These are phyloP conservation scores for Glaucomys volans DNA, from an alignment of 2,113 vertebrate genomes.

Conservation along the genomic window DNA sequence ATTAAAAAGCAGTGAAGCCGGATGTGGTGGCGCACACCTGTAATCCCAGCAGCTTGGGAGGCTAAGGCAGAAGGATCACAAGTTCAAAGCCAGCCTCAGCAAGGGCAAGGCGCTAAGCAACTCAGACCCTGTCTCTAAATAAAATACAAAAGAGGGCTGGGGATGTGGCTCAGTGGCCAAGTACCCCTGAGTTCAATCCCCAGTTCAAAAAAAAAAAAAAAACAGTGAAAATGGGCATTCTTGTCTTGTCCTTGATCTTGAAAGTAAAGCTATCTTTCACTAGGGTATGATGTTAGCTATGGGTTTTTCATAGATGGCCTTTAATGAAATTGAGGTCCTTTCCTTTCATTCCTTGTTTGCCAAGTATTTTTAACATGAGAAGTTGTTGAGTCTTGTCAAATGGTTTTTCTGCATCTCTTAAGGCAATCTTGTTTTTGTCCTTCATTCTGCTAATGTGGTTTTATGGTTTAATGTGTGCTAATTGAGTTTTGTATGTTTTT, in stretches of 20 bases:
- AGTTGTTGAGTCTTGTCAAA: neutral
- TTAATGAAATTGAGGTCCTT: neutral
- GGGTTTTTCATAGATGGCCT: neutral
- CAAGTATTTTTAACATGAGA: neutral
- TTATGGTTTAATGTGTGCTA: too few species aligned
- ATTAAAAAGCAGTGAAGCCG: neutral
- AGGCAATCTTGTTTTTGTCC: neutral
- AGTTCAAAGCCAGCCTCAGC: too few species aligned
- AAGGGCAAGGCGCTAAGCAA: too few species aligned
- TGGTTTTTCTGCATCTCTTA: conserved; percentile 8
- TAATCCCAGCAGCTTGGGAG: too few species aligned
- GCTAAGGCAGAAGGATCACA: too few species aligned
- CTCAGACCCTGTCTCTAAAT: too few species aligned
- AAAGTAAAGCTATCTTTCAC: neutral
- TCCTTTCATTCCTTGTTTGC: neutral
- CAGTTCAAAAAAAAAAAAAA: too few species aligned
- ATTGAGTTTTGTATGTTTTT: neutral
- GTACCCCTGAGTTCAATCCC: too few species aligned
- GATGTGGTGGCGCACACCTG: too few species aligned
- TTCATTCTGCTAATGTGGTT: neutral
- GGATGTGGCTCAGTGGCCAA: too few species aligned
- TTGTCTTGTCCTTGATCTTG: neutral
- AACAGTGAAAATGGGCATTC: neutral
- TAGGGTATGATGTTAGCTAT: neutral
- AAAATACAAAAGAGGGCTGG: too few species aligned